Conservation (phyloP, 1,140 invertebrate species). For the Heliothis subflexa region DNA sequence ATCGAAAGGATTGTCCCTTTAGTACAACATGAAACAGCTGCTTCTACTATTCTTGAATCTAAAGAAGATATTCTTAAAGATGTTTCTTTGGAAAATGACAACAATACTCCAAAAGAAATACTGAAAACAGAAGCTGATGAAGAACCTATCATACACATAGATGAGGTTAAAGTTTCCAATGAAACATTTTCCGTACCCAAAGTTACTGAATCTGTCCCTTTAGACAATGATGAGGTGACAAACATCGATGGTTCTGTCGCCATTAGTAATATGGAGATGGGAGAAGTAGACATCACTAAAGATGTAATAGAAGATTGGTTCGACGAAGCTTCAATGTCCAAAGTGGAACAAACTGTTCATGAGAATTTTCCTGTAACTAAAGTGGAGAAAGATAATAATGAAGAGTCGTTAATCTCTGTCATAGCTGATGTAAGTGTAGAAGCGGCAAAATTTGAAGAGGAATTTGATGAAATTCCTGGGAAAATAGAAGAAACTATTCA, state of each 20-base stretch:
- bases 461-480: neutral
- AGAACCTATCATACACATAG: neutral
- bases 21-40: neutral
- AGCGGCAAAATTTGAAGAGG: constrained; percentile 12
- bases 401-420: constrained; percentile 3
- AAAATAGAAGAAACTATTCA: neutral
- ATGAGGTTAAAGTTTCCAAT: neutral
- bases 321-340: neutral
- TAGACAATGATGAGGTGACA: neutral
- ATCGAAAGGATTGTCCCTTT: neutral
- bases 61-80: constrained; percentile 1
- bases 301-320: neutral
- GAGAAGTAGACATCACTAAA: neutral
- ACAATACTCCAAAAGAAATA: neutral
- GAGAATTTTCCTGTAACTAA: neutral
- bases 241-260: neutral
- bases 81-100: neutral
- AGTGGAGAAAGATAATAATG: neutral
- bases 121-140: neutral
- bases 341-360: constrained; percentile 13
- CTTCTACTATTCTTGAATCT: too few relatives aligned
- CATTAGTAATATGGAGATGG: neutral
- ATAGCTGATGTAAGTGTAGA: constrained; percentile 13
- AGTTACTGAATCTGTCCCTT: neutral
- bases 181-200: neutral